Evolutionary conservation across 2,113 vertebrate species (phyloP).

Genomic region (Phrynocephalus versicolor): DNA sequence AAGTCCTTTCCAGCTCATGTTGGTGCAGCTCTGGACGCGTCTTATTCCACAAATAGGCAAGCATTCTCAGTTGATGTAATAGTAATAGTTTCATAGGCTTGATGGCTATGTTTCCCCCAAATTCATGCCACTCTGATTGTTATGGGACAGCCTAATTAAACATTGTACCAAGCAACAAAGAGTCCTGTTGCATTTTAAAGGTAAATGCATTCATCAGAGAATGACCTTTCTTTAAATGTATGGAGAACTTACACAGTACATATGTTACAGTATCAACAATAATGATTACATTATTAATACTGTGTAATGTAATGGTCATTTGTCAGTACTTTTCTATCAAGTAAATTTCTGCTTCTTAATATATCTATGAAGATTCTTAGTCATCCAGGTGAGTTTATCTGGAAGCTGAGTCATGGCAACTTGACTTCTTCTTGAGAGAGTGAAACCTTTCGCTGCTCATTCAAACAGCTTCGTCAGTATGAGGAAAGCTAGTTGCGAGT

Average conservation of each 20-base stretch:
- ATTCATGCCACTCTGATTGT: not conserved
- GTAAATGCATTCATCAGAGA: not conserved
- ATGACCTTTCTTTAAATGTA: not conserved
- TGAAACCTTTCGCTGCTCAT: no score
- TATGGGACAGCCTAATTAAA: not conserved
- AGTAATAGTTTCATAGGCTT: not conserved
- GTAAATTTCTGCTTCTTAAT: no score
- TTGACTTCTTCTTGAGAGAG: no score
- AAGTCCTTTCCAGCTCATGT: slow-evolving; percentile 72
- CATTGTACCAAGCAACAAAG: not conserved
- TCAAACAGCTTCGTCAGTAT: no score
- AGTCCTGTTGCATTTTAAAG: not conserved
- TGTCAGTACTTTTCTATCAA: not conserved
- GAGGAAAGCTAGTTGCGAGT: no score
- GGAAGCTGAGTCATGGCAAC: no score
- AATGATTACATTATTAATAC: not conserved
- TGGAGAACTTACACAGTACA: not conserved
- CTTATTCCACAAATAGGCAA: slow-evolving; percentile 77
- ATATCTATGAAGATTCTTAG: no score
- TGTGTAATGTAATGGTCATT: not conserved
- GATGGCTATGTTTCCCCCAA: not conserved
- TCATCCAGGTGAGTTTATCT: no score
- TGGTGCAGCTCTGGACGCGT: slow-evolving; percentile 72
- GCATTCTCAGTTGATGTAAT: slow-evolving; percentile 22
- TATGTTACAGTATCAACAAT: not conserved